These are phyloP conservation scores for Drosophila paracracens DNA, from an alignment of 2,888 invertebrate species.

Conservation along the genomic window DNA sequence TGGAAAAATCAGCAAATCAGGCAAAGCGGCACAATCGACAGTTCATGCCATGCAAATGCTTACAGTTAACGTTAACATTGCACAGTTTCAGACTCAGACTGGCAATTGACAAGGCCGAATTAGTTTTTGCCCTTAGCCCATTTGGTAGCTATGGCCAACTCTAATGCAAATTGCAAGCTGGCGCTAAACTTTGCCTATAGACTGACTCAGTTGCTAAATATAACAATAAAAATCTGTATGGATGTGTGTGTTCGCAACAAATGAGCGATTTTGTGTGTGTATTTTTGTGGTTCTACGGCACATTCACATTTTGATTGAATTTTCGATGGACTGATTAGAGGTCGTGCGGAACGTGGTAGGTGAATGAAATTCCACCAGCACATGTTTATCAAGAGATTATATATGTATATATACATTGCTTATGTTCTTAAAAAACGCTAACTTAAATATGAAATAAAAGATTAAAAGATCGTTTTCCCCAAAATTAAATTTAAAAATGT, in stretches of 20 bases:
- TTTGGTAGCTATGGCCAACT: constrained; percentile 12
- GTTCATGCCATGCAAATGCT: constrained; percentile 33
- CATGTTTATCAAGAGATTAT: neutral
- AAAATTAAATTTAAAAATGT: neutral
- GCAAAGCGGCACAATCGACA: constrained; percentile 39
- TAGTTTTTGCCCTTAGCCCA: constrained; percentile 34
- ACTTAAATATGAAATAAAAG: neutral
- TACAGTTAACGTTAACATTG: constrained; percentile 23
- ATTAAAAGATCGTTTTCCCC: neutral
- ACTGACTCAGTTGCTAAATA: constrained; percentile 15
- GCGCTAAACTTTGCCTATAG: constrained; percentile 36
- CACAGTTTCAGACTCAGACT: constrained; percentile 18
- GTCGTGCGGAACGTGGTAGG: neutral
- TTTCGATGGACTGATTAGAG: constrained; percentile 5
- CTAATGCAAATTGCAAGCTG: constrained; percentile 47
- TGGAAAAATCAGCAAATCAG: constrained; percentile 39
- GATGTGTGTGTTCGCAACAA: neutral
- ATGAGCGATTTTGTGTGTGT: neutral
- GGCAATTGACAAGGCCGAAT: constrained; percentile 27
- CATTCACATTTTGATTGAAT: constrained; percentile 4
- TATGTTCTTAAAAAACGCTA: neutral
- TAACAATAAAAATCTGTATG: constrained; percentile 5
- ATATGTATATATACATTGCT: neutral
- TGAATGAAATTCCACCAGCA: neutral
- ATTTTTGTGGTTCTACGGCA: constrained; percentile 4